A percentile compares a stretch with the other conserved stretches of the same genome.
Conservation (phyloP, 2,797 vertebrate genomes). For the Myoxocephalus aenaeus region DNA sequence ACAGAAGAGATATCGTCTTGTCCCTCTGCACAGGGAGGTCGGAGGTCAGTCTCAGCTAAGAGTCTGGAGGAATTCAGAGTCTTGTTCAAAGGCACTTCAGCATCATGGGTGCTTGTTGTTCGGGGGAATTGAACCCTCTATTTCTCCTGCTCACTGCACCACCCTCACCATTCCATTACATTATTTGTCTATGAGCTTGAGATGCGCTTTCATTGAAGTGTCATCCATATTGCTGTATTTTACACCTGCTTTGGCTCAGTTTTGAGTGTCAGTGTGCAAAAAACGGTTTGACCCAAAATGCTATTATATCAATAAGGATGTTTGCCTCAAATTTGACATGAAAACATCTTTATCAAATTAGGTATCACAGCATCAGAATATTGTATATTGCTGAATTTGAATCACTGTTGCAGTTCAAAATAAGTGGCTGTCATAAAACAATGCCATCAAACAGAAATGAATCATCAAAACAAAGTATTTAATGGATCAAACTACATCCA, state of each 20-base stretch:
- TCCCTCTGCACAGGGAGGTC: neutral
- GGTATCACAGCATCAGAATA: neutral
- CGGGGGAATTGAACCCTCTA: neutral
- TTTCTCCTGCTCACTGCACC: slow-evolving; percentile 20
- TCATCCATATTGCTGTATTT: slow-evolving; percentile 23
- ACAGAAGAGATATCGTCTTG: neutral
- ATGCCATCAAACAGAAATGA: neutral
- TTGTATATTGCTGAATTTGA: neutral
- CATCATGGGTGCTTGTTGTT: slow-evolving; percentile 21
- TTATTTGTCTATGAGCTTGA: neutral
- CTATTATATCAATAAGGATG: neutral
- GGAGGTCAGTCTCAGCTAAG: neutral
- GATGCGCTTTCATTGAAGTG: slow-evolving; percentile 12
- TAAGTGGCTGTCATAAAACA: neutral
- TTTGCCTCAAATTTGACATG: neutral
- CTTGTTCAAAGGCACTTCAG: slow-evolving; percentile 22
- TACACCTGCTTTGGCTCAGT: slow-evolving; percentile 49
- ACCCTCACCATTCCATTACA: slow-evolving; percentile 5
- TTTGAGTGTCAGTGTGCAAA: slow-evolving; percentile 17
- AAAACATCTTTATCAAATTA: neutral
- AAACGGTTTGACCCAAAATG: neutral
- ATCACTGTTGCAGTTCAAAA: neutral
- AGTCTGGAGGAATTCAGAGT: neutral
- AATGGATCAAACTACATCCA: neutral
- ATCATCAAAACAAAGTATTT: neutral